Evolutionary conservation across 2,888 invertebrate species (phyloP), one percentile per base, ranked within the genome.

Genomic region (Junonia oenone): DNA sequence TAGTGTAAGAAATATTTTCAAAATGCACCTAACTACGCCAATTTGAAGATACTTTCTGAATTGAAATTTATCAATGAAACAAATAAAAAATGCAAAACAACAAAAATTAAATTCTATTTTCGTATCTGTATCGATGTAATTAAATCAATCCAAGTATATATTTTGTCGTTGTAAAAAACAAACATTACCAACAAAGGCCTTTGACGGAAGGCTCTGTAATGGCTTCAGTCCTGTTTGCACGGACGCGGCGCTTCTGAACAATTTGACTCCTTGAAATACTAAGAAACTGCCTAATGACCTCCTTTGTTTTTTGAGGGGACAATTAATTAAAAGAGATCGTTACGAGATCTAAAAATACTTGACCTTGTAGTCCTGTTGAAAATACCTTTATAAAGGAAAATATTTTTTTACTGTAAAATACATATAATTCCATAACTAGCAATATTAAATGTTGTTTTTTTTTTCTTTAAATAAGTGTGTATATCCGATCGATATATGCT

Each of bases 241-340:
- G 22, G 26, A 46, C 51, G 51, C 47, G 48, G 54, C 54, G 59
- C 54, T 61, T 55, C 48, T 55, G 43, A 57, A 57, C 56, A 62
- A 62, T 52, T 59, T 55, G 45, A 55, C 52, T 54, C 56, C 61
- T 61, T 48, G 51, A 58, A 55, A 58, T 51, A 45, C 33, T 49
- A 50, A 51, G 43, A 40, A 56, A 52, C 56, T 52, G 51, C 56
- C 51, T 58, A 61, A 61, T 56, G 51, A 52, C 43, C 45, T 43
- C 43, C 46, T 55, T 61, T 61, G 59, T 61, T 55, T 45, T 35
- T 22, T 35, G 46, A 45, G 37, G 48, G 35, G 48, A 48, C 45
- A 57, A 57, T 54, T 57, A 59, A 57, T 57, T 51, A 51, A 51
- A 37, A 55, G 43, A 46, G 33, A 48, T 19, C 6, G 13, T 6